Evolutionary conservation across 2,888 invertebrate species (phyloP), one percentile per base, ranked within the genome.

Genomic region (Cenopis cana): DNA sequence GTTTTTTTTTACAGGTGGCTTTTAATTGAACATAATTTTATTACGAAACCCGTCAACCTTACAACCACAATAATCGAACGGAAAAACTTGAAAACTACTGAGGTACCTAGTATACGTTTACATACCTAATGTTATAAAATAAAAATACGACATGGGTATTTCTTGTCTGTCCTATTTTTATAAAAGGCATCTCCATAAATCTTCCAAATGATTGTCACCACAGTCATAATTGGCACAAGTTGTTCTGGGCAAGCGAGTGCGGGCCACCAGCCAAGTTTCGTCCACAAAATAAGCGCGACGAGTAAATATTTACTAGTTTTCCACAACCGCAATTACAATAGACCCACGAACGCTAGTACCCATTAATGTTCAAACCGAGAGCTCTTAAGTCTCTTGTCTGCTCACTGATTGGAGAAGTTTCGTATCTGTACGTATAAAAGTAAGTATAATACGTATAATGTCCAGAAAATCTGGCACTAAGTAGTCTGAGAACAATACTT

Each of bases 291-390:
- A n/a, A n/a, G n/a, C n/a, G n/a, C n/a, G 2, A 29, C 2, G 29
- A 4, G 82, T 89, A 89, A 89, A 89, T 85, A 87, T 89, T 88
- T 89, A 59, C 89, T 89, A 89, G 87, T 88, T 82, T 88, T 86
- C 83, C 83, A 80, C 79, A 77, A 81, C 82, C 79, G 79, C 79
- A 81, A 79, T 82, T 83, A 83, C 78, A 84, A 82, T 82, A 76
- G 76, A 80, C 79, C 79, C 76, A 76, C 74, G 76, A 74, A 69
- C 75, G 77, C 77, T 77, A 74, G 76, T 41, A 14, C 41, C 60
- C 54, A 60, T 68, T 60, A 68, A 57, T 52, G 60, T 59, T 66
- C 62, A 50, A 52, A 18, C 65, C 24, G 49, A 56, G 24, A 50
- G 49, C 50, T 64, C 49, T 56, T 38, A 33, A 33, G 29, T 33